phyloP scores from a whole-genome alignment of 2,888 invertebrate genomes.

The Mechanitis mazaeus region DNA sequence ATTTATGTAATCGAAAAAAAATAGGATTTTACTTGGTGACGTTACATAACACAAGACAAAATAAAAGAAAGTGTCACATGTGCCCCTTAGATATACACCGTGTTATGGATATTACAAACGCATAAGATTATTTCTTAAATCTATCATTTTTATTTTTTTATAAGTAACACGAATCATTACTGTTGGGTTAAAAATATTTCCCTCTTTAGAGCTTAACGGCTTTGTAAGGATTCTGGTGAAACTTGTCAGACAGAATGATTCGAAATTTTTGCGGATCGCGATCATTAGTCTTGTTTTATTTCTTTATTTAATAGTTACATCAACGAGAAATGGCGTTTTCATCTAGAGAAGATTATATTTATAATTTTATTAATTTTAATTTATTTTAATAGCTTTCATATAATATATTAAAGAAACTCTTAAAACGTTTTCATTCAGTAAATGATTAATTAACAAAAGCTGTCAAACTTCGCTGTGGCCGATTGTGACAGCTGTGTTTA shows the following conservation, averaged over 20 bases:
- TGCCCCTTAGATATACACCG: neutral
- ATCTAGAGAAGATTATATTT: conserved; percentile 1
- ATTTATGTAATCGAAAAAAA: too few relatives aligned
- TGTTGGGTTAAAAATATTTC: conserved; percentile 33
- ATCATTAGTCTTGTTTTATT: conserved; percentile 46
- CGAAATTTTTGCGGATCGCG: conserved; percentile 38
- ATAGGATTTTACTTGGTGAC: too few relatives aligned
- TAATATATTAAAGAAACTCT: too few relatives aligned
- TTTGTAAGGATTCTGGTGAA: conserved; percentile 43
- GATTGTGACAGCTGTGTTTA: neutral
- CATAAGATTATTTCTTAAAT: too few relatives aligned
- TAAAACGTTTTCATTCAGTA: neutral
- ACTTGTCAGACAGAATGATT: conserved; percentile 51
- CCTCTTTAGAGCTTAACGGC: conserved; percentile 31
- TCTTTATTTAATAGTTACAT: conserved; percentile 20
- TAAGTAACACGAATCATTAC: conserved; percentile 9
- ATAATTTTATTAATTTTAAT: conserved; percentile 1
- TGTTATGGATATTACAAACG: too few relatives aligned
- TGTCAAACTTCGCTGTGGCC: neutral
- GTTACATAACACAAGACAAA: neutral
- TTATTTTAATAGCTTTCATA: too few relatives aligned
- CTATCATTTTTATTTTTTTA: too few relatives aligned
- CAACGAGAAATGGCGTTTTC: conserved; percentile 12
- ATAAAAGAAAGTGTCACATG: neutral
- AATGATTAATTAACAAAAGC: neutral